phyloP scores from a whole-genome alignment of 2,888 invertebrate species.

The Lymantria monacha region DNA sequence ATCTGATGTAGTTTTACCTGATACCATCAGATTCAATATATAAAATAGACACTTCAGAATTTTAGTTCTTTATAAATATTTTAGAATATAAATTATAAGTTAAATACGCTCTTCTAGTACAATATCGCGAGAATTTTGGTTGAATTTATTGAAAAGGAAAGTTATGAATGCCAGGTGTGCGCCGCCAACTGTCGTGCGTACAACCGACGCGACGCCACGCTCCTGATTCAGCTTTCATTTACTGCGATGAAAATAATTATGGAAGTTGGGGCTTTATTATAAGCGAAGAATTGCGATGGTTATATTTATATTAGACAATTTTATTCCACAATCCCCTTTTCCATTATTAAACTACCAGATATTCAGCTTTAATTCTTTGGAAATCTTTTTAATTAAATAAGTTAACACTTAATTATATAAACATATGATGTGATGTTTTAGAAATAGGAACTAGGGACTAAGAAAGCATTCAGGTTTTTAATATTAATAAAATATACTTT shows the following conservation, averaged over 20 bases:
- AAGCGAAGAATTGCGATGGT: conserved; percentile 17
- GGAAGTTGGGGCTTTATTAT: conserved; percentile 38
- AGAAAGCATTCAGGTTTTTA: too few species aligned
- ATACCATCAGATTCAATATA: too few species aligned
- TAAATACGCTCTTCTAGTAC: conserved; percentile 32
- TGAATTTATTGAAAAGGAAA: conserved; percentile 67
- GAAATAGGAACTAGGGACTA: too few species aligned
- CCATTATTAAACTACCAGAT: conserved; percentile 27
- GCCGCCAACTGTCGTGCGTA: conserved; percentile 48
- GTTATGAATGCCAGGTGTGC: conserved; percentile 56
- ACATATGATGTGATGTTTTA: too few species aligned
- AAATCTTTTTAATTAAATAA: too few species aligned
- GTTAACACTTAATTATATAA: too few species aligned
- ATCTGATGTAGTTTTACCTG: too few species aligned
- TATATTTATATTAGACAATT: neutral
- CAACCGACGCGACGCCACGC: conserved; percentile 5
- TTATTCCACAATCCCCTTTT: conserved; percentile 5
- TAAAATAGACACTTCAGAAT: too few species aligned
- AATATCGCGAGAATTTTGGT: conserved; percentile 34
- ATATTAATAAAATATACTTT: too few species aligned
- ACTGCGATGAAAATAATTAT: conserved; percentile 48
- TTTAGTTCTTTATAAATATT: neutral
- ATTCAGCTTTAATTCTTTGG: conserved; percentile 13
- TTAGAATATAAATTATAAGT: conserved; percentile 37
- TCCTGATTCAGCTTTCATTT: conserved; percentile 45